Conservation (phyloP, 53 echinoderm and acorn worm species). For the Luidia sarsii region DNA sequence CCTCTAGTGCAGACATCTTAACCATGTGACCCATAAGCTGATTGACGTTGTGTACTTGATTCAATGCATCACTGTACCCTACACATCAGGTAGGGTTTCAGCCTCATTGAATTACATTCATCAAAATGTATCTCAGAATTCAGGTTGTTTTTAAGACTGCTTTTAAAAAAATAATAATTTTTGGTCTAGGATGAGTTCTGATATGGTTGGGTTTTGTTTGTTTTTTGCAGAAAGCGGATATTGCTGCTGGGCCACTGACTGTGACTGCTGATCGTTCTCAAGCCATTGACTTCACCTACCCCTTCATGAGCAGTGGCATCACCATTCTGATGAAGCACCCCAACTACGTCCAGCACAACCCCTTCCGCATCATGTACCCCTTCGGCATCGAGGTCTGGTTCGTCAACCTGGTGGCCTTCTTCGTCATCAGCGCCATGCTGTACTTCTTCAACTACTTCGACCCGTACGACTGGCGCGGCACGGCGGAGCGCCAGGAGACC, state of each 20-base stretch:
- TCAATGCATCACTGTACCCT: too few relatives aligned
- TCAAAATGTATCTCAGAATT: too few relatives aligned
- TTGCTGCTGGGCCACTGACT: constrained; percentile 96
- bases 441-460: constrained; percentile 89
- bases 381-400: constrained; percentile 97
- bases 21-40: too few relatives aligned
- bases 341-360: constrained; percentile 73
- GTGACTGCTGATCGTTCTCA: constrained; percentile 78
- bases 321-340: constrained; percentile 89
- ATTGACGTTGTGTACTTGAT: too few relatives aligned
- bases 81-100: too few relatives aligned
- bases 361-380: constrained; percentile 94
- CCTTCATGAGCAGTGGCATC: constrained; percentile 95
- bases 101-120: too few relatives aligned
- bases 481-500: constrained; percentile 83
- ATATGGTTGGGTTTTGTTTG: constrained; percentile 17
- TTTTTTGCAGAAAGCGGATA: constrained; percentile 88
- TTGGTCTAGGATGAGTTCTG: not conserved
- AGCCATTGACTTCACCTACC: constrained; percentile 92
- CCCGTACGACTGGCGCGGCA: constrained; percentile 97
- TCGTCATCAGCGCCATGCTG: constrained; percentile 77
- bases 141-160: too few relatives aligned
- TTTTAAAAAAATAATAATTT: too few relatives aligned
- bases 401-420: constrained; percentile 80
- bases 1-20: too few relatives aligned